Percentiles rank a stretch among this genome's conserved stretches.
Conservation (phyloP, 2,113 vertebrate species). For the Amblyopsis rosae region DNA sequence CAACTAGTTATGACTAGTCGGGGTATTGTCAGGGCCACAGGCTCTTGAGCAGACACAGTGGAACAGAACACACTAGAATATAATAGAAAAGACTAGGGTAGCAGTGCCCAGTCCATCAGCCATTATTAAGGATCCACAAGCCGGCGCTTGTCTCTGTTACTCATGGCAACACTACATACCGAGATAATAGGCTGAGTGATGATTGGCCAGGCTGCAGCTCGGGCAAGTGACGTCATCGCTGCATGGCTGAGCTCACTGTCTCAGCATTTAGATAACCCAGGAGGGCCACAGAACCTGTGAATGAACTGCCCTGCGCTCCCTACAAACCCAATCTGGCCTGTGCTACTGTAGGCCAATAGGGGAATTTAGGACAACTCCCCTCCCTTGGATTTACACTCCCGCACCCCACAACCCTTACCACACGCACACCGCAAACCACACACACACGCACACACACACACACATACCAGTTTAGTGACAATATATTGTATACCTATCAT, state of each 20-base stretch:
- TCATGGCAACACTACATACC: conserved; percentile 75
- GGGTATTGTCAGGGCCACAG: too few species aligned
- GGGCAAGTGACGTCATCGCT: conserved; percentile 67
- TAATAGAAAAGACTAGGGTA: conserved; percentile 4
- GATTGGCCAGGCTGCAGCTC: conserved; percentile 70
- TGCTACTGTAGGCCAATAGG: conserved; percentile 9
- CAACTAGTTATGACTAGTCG: too few species aligned
- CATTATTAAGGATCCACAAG: conserved; percentile 55
- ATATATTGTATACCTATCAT: too few species aligned
- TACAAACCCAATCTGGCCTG: conserved; percentile 10
- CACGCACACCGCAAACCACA: not conserved
- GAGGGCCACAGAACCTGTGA: conserved; percentile 40
- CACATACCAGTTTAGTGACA: not conserved
- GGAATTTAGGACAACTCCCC: not conserved
- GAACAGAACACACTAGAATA: not conserved
- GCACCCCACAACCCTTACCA: not conserved
- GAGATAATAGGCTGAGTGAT: conserved; percentile 69
- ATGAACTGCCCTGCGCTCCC: conserved; percentile 17
- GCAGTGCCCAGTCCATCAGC: conserved; percentile 48
- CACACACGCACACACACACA: not conserved
- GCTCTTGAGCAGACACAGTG: too few species aligned
- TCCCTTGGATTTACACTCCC: not conserved
- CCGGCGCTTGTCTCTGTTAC: conserved; percentile 66
- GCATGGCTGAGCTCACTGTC: conserved; percentile 70
- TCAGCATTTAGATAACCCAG: conserved; percentile 69